These are phyloP conservation scores for Prietella phreatophila DNA, from an alignment of 2,113 vertebrate genomes.

Conservation along the genomic window DNA sequence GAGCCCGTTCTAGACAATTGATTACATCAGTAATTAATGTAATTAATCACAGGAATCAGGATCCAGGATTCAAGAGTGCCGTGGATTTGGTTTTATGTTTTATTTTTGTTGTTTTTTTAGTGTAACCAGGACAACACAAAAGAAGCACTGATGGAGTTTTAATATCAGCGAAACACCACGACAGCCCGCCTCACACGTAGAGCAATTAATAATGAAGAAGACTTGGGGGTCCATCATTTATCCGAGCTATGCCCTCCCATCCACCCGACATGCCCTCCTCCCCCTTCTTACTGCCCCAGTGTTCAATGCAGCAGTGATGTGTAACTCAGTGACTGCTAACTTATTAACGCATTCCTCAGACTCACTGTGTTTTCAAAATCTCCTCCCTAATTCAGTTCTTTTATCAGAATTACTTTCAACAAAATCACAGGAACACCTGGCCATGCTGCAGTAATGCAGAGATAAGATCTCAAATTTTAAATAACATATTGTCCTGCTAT, in stretches of 20 bases:
- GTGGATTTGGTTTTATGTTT: neutral
- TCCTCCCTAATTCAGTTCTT: neutral
- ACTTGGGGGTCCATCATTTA: slow-evolving; percentile 36
- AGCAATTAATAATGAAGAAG: slow-evolving; percentile 51
- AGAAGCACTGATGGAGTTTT: slow-evolving; percentile 22
- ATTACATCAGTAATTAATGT: too few species aligned
- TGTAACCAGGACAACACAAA: slow-evolving; percentile 23
- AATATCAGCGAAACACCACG: slow-evolving; percentile 24
- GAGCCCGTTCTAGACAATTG: neutral
- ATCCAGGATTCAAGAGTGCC: neutral
- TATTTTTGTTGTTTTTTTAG: neutral
- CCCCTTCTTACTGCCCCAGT: neutral
- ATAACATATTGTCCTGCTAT: neutral
- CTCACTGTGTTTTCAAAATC: neutral
- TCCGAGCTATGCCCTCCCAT: slow-evolving; percentile 6
- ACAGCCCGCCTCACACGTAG: slow-evolving; percentile 19
- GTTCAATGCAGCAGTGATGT: neutral
- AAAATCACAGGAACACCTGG: neutral
- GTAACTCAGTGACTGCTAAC: slow-evolving; percentile 11
- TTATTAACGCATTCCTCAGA: slow-evolving; percentile 29
- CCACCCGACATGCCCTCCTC: neutral
- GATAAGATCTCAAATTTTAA: neutral
- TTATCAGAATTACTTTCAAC: neutral
- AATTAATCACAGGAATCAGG: neutral
- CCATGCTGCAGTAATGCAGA: neutral